Percentiles rank a stretch among this genome's conserved stretches.
phyloP scores from a whole-genome alignment of 2,113 vertebrate species.

The Chloroceryle aenea region DNA sequence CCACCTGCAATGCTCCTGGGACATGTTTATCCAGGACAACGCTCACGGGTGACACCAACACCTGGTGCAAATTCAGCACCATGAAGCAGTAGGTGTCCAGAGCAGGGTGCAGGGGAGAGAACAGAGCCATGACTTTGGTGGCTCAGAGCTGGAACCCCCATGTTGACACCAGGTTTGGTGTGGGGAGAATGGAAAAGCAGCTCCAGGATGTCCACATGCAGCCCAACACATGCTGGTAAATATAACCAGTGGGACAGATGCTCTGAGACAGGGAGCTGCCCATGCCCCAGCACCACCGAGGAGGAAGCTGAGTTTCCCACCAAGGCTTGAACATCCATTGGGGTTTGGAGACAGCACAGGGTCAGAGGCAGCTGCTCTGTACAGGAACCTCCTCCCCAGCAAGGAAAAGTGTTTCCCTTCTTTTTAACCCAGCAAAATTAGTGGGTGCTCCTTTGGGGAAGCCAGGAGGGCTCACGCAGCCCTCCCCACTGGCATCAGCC shows the following conservation, averaged over 20 bases:
- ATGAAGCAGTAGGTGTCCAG: fast-evolving
- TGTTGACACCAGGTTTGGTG: neutral
- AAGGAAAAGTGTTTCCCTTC: neutral
- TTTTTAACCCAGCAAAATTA: neutral
- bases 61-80: neutral
- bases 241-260: conserved; percentile 10
- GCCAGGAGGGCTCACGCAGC: neutral
- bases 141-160: neutral
- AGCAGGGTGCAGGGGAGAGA: neutral
- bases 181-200: neutral
- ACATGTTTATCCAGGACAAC: neutral
- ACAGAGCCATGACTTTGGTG: neutral
- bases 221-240: neutral
- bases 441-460: neutral
- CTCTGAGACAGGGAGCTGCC: neutral
- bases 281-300: fast-evolving
- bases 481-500: neutral
- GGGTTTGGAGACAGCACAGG: neutral
- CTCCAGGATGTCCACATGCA: neutral
- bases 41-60: neutral
- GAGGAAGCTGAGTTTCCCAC: neutral
- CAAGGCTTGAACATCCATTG: neutral
- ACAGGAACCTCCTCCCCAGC: neutral
- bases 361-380: neutral
- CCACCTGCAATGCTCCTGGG: neutral